Conservation (phyloP, 2,797 vertebrate genomes). For the Gastrophryne carolinensis region DNA sequence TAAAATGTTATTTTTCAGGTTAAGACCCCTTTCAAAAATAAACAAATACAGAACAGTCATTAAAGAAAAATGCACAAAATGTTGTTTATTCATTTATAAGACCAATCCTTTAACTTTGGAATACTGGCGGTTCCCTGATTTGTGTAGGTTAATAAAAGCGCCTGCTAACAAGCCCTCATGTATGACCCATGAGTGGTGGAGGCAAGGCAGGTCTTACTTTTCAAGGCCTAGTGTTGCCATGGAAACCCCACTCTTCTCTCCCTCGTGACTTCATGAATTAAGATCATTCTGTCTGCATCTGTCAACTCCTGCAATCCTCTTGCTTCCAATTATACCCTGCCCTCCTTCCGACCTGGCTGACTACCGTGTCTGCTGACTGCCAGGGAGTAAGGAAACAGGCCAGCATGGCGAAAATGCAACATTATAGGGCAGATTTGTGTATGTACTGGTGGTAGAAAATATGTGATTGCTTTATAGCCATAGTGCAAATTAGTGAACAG, state of each 20-base stretch:
- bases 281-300: slow-evolving; percentile 41
- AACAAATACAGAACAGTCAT: no score
- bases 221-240: slow-evolving; percentile 26
- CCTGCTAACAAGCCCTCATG: slow-evolving; percentile 34
- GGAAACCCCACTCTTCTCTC: slow-evolving; percentile 27
- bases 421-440: neutral
- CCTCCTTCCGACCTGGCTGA: neutral
- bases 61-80: neutral
- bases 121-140: neutral
- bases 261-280: slow-evolving; percentile 9
- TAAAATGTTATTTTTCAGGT: no score
- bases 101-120: neutral
- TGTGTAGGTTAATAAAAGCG: slow-evolving; percentile 12
- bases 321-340: slow-evolving; percentile 19
- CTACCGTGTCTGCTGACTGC: neutral
- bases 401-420: neutral
- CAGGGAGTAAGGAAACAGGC: neutral
- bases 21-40: no score
- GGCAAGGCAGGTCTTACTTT: slow-evolving; percentile 22
- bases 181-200: slow-evolving; percentile 12
- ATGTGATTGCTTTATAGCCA: neutral
- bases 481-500: neutral
- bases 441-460: neutral
- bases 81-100: neutral
- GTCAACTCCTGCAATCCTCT: slow-evolving; percentile 23